These are phyloP conservation scores for Tetragonula clypearis DNA, from an alignment of 1,140 invertebrate species.

Conservation along the genomic window DNA sequence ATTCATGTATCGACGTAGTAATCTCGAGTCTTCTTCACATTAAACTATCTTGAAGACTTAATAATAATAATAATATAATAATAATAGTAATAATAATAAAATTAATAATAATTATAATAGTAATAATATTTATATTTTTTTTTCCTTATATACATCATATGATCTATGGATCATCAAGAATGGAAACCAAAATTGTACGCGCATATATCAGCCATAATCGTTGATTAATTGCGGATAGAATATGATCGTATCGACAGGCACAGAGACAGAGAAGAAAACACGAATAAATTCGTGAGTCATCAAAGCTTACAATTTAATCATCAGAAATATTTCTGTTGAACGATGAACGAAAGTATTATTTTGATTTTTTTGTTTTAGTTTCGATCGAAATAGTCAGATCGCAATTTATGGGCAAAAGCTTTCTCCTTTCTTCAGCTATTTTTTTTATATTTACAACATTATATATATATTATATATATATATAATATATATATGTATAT, in stretches of 20 bases:
- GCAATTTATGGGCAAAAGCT: conserved; percentile 35
- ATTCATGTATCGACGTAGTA: conserved; percentile 24
- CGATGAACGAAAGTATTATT: conserved; percentile 55
- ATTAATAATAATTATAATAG: conserved; percentile 21
- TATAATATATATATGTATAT: conserved; percentile 54
- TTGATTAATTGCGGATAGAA: conserved; percentile 9
- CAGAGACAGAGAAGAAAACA: conserved; percentile 16
- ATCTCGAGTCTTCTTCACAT: background rate
- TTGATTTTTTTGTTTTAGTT: conserved; percentile 33
- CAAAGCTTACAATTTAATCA: conserved; percentile 20
- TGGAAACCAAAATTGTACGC: conserved; percentile 47
- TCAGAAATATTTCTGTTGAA: background rate
- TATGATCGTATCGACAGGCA: conserved; percentile 12
- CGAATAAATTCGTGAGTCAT: conserved; percentile 25
- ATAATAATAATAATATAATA: conserved; percentile 38
- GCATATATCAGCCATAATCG: conserved; percentile 11
- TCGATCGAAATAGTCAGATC: conserved; percentile 2
- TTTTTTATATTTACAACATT: conserved; percentile 56
- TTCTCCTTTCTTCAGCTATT: conserved; percentile 42
- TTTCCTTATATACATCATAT: conserved; percentile 52
- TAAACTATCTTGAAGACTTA: conserved; percentile 46
- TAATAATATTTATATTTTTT: conserved; percentile 20
- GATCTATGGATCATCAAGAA: conserved; percentile 34
- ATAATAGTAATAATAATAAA: conserved; percentile 43
- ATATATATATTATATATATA: conserved; percentile 50